Percentiles rank a stretch among this genome's conserved stretches.
Evolutionary conservation across 2,888 invertebrate species (phyloP).

Genomic region (Dynastes hyllus): DNA sequence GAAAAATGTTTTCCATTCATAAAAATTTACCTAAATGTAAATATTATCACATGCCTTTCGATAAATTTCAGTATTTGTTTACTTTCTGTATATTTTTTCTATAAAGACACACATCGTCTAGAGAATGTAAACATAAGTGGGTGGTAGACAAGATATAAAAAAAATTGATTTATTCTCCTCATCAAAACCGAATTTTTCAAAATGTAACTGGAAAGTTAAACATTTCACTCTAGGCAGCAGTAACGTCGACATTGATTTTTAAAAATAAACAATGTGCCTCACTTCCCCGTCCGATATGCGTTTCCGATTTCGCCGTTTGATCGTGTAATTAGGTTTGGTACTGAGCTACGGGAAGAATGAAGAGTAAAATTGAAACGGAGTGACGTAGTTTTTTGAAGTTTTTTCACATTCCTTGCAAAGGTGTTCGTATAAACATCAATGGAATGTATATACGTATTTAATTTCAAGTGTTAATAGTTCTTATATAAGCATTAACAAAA

Average conservation of each 20-base stretch:
- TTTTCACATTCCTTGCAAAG: background rate
- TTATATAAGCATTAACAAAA: background rate
- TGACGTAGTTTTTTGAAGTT: slow-evolving; percentile 6
- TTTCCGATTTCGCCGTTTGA: slow-evolving; percentile 29
- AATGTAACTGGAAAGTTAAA: slow-evolving; percentile 37
- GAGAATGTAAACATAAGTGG: slow-evolving; percentile 30
- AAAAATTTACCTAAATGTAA: slow-evolving; percentile 32
- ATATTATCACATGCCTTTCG: slow-evolving; percentile 42
- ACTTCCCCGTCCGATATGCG: slow-evolving; percentile 5
- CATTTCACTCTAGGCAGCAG: slow-evolving; percentile 28
- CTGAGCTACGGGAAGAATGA: background rate
- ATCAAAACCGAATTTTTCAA: slow-evolving; percentile 43
- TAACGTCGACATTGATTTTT: slow-evolving; percentile 37
- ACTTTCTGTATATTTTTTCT: slow-evolving; percentile 34
- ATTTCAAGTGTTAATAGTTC: background rate
- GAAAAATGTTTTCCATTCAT: slow-evolving; percentile 40
- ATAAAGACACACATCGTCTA: slow-evolving; percentile 20
- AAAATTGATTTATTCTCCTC: slow-evolving; percentile 43
- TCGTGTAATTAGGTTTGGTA: slow-evolving; percentile 13
- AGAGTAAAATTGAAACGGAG: background rate
- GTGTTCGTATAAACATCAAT: slow-evolving; percentile 1
- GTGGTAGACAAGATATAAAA: slow-evolving; percentile 39
- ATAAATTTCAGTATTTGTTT: slow-evolving; percentile 41
- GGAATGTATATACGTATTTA: slow-evolving; percentile 12
- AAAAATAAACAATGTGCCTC: slow-evolving; percentile 17